Conservation (phyloP, 2,888 invertebrate genomes). For the Scaptodrosophila latifasciaeformis region DNA sequence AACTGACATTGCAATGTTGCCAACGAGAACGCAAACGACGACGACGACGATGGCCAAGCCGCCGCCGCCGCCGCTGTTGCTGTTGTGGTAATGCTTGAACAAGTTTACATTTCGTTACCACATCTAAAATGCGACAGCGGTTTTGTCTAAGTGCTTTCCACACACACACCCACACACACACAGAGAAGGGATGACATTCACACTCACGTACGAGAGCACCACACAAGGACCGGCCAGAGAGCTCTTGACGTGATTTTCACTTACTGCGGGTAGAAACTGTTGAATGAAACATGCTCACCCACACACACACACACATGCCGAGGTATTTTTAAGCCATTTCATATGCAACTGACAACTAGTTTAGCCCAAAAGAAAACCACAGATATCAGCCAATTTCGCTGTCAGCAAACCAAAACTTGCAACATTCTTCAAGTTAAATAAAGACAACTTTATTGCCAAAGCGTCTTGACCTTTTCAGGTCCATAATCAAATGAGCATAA, state of each 20-base stretch:
- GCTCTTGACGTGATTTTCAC: neutral
- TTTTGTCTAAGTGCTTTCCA: slow-evolving; percentile 22
- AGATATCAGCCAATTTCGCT: too few relatives aligned
- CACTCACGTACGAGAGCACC: too few relatives aligned
- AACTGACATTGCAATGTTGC: too few relatives aligned
- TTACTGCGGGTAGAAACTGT: neutral
- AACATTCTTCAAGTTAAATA: neutral
- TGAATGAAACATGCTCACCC: too few relatives aligned
- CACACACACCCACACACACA: neutral
- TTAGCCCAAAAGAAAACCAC: neutral
- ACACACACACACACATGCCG: slow-evolving; percentile 8
- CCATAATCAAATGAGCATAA: too few relatives aligned
- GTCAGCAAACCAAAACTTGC: too few relatives aligned
- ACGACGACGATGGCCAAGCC: neutral
- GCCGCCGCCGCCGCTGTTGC: neutral
- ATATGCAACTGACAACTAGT: neutral
- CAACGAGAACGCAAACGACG: too few relatives aligned
- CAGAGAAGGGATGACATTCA: too few relatives aligned
- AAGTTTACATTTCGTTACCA: slow-evolving; percentile 43
- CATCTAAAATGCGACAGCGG: slow-evolving; percentile 29
- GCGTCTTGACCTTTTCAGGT: slow-evolving; percentile 5
- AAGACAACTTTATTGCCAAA: slow-evolving; percentile 3
- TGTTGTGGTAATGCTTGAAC: slow-evolving; percentile 9
- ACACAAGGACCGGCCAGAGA: too few relatives aligned
- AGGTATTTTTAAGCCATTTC: neutral